phyloP scores from a whole-genome alignment of 1,140 invertebrate genomes.

The Drosophila kikkawai region DNA sequence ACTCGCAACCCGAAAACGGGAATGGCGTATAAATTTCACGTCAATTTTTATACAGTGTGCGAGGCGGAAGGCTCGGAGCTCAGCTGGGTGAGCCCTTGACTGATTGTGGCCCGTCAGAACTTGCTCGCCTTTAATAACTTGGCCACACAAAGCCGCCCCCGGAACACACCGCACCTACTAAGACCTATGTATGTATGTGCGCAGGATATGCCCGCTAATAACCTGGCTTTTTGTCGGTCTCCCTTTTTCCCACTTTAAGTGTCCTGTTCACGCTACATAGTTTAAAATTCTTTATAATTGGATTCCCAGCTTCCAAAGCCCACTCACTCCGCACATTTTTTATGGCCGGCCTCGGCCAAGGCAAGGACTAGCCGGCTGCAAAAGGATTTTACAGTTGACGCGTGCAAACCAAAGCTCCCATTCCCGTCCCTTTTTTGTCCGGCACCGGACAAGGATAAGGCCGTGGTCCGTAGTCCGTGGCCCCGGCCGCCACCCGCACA shows the following conservation, averaged over 20 bases:
- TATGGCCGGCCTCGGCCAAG: conserved; percentile 56
- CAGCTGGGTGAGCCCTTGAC: conserved; percentile 78
- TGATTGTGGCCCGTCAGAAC: conserved; percentile 76
- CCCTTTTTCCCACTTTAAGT: conserved; percentile 67
- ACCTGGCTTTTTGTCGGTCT: conserved; percentile 60
- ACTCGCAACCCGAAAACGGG: conserved; percentile 70
- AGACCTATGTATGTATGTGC: conserved; percentile 21
- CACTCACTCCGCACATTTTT: conserved; percentile 59
- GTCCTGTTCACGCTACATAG: conserved; percentile 79
- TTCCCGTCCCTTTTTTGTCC: conserved; percentile 43
- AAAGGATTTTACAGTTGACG: conserved; percentile 83
- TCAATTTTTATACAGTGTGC: conserved; percentile 71
- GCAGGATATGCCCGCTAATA: conserved; percentile 68
- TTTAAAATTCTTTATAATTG: conserved; percentile 83
- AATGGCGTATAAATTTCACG: conserved; percentile 78
- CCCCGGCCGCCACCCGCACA: conserved; percentile 48
- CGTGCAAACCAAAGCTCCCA: conserved; percentile 74
- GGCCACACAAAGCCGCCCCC: conserved; percentile 44
- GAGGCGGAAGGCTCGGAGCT: conserved; percentile 26
- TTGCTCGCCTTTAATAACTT: conserved; percentile 81
- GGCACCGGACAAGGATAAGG: conserved; percentile 11
- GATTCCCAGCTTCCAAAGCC: conserved; percentile 74
- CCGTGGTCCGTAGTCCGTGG: conserved; percentile 25
- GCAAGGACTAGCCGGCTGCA: conserved; percentile 53
- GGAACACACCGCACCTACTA: conserved; percentile 11